Evolutionary conservation across 2,113 vertebrate genomes (phyloP).

Genomic region (Plestiodon gilberti): DNA sequence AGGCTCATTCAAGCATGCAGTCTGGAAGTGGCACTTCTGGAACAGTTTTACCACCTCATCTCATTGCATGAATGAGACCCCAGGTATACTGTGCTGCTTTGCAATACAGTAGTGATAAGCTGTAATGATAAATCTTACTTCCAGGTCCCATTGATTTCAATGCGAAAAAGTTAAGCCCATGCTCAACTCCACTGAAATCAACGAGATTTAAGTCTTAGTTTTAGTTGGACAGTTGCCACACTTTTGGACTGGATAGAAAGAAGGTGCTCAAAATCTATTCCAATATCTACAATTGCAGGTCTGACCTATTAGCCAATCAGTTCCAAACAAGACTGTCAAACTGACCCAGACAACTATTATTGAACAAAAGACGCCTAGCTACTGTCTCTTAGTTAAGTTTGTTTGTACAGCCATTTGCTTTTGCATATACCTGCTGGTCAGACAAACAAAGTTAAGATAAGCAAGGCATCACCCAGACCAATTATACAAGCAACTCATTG

Average conservation of each 20-base stretch:
- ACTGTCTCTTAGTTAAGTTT: background rate
- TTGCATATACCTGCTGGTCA: background rate
- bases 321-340: background rate
- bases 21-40: background rate
- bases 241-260: background rate
- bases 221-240: background rate
- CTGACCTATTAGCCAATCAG: background rate
- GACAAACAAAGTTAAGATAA: conserved; percentile 21
- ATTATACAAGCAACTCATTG: background rate
- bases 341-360: background rate
- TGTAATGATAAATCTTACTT: background rate
- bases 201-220: background rate
- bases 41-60: background rate
- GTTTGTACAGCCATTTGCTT: background rate
- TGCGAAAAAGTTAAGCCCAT: background rate
- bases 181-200: background rate
- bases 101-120: background rate
- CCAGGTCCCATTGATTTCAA: background rate
- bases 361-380: background rate
- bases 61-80: too few relatives aligned
- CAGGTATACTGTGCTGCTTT: background rate
- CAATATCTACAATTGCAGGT: background rate
- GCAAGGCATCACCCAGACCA: background rate
- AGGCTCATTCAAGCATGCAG: background rate
- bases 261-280: background rate